These are phyloP conservation scores for Phyllotreta striolata DNA, from an alignment of 2,888 invertebrate species.

Conservation along the genomic window DNA sequence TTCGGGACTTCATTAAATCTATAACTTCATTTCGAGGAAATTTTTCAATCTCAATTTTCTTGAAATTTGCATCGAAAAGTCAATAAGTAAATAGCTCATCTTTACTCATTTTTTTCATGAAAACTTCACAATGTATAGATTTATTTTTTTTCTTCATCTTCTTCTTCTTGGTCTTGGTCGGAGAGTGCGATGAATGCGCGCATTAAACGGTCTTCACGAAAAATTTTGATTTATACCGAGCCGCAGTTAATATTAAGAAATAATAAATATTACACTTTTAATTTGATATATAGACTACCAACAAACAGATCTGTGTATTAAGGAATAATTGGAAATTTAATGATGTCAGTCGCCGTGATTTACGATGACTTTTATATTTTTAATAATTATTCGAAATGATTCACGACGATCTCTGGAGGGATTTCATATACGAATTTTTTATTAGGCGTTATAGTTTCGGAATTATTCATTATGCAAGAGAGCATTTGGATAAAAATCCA, in stretches of 20 bases:
- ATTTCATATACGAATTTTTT: too few species aligned
- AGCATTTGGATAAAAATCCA: too few species aligned
- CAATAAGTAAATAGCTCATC: too few species aligned
- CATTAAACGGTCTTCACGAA: constrained; percentile 25
- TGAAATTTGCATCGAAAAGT: too few species aligned
- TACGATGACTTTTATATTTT: constrained; percentile 29
- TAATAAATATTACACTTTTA: constrained; percentile 37
- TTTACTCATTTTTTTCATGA: too few species aligned
- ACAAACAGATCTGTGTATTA: constrained; percentile 30
- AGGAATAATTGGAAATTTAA: constrained; percentile 35
- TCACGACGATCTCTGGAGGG: not conserved
- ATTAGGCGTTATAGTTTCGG: too few species aligned
- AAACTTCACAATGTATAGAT: too few species aligned
- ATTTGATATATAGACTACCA: constrained; percentile 37
- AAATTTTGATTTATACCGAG: constrained; percentile 27
- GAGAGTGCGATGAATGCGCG: constrained; percentile 21
- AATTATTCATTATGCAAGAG: too few species aligned
- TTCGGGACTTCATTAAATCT: too few species aligned
- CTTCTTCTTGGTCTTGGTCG: constrained; percentile 7
- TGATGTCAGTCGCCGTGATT: constrained; percentile 23
- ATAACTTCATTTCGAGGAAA: too few species aligned
- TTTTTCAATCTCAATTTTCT: too few species aligned
- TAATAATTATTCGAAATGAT: constrained; percentile 30
- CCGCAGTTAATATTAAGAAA: constrained; percentile 30
- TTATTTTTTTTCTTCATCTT: too few species aligned